Conservation (phyloP, 2,797 vertebrate genomes). For the Sphaeramia orbicularis region DNA sequence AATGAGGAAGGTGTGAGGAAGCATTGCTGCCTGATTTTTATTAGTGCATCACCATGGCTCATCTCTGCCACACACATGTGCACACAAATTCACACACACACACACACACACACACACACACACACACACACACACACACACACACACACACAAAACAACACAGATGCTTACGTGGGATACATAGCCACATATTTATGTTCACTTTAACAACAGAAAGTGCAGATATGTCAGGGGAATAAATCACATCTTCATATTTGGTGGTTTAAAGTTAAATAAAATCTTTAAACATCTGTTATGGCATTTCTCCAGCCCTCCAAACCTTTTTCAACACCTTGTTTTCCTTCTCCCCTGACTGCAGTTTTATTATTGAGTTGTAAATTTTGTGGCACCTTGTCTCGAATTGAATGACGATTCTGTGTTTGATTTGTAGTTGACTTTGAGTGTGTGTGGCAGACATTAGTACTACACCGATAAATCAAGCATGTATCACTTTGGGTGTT, state of each 20-base stretch:
- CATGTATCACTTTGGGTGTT: not conserved
- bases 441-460: conserved; percentile 2
- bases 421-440: conserved; percentile 13
- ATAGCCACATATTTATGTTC: conserved; percentile 29
- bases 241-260: conserved; percentile 19
- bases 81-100: conserved; percentile 24
- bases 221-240: conserved; percentile 6
- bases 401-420: not conserved
- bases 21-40: conserved; percentile 85
- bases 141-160: no score
- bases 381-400: not conserved
- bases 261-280: not conserved
- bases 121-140: no score
- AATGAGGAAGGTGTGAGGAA: conserved; percentile 87
- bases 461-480: not conserved
- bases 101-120: conserved; percentile 38
- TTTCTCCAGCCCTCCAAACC: not conserved
- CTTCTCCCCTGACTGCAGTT: not conserved
- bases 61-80: conserved; percentile 42
- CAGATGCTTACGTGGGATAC: conserved; percentile 30
- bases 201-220: conserved; percentile 14
- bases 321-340: conserved; percentile 11
- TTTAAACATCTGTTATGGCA: no score
- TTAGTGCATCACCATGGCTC: conserved; percentile 78
- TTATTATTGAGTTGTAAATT: conserved; percentile 11